Base-by-base conservation (phyloP, 2,113 vertebrate genomes). In the Indri indri region DNA sequence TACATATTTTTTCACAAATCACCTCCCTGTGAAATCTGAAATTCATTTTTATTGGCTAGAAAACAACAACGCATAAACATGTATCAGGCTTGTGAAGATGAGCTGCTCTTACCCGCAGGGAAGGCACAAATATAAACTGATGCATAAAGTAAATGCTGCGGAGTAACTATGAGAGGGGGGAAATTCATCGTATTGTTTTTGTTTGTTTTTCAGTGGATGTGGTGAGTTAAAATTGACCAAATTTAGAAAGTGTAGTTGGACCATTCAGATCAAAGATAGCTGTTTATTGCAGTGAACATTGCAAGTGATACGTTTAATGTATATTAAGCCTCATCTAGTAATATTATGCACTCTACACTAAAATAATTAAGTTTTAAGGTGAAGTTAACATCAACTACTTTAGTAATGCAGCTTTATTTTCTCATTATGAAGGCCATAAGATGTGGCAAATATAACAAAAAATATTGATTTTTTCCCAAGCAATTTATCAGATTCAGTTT, bases 31-130 rank as follows among this genome's bases (percentile, higher is more conserved):
- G 32, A 82, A 88, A 88, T 85, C 25, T 96, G 30, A 92, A 94
- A 70, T 20, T 85, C 76, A 88, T 81, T 91, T 93, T 93, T 93
- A 92, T 96, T 97, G 42, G n/a, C 40, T 94, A 93, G 12, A 91
- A 92, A 95, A 89, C 70, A 94, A 61, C 81, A 45, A 47, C 93
- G 32, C 71, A 93, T 94, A 93, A 79, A 94, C 93, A 93, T 63
- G 32, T 52, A 93, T 52, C 61, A 77, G n/a, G 30, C 63, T 86
- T 40, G 61, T 92, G 27, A 80, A 92, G 42, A 88, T 66, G 50
- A 70, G 5, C 76, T 76, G 9, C 23, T 42, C 8, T 77, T 92
- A 23, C 47, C 89, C 52, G 22, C 45, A 32, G 47, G 37, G 86
- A 83, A 90, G 11, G 3, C 3, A 66, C 40, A 79, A 79, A 71